A percentile compares a stretch with the other conserved stretches of the same genome.
Conservation (phyloP, 2,797 vertebrate genomes). For the Enteromius treurensis region DNA sequence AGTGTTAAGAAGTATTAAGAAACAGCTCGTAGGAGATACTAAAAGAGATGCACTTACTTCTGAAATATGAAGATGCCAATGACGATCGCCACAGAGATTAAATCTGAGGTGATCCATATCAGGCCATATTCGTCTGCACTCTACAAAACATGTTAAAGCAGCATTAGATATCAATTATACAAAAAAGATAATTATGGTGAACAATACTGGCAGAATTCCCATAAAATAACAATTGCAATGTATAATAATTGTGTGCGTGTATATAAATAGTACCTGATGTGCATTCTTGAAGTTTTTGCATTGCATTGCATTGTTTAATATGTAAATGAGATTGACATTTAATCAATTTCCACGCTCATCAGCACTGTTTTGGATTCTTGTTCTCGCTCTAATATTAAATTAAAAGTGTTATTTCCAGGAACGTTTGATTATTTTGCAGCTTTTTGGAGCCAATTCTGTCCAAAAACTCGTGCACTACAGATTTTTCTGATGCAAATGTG, state of each 20-base stretch:
- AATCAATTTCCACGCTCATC: no score
- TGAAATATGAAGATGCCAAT: slow-evolving; percentile 91
- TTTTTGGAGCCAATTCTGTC: neutral
- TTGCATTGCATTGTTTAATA: no score
- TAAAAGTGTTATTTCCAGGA: neutral
- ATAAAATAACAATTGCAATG: neutral
- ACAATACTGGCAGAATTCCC: neutral
- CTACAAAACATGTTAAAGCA: slow-evolving; percentile 74
- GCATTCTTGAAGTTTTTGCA: no score
- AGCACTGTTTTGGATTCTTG: no score
- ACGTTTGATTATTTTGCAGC: neutral
- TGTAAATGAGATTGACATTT: no score
- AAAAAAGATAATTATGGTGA: neutral
- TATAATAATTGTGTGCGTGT: no score
- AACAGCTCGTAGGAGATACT: neutral
- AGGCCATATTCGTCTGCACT: slow-evolving; percentile 87
- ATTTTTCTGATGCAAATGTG: slow-evolving; percentile 7
- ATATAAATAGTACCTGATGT: no score
- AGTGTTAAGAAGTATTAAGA: neutral
- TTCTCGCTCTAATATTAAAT: no score
- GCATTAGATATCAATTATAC: slow-evolving; percentile 59
- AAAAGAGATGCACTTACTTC: slow-evolving; percentile 85
- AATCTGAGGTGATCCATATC: slow-evolving; percentile 91
- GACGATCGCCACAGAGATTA: slow-evolving; percentile 88
- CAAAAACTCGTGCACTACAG: neutral